Percentiles rank a stretch among this genome's conserved stretches.
Conservation (phyloP, 23 tunicate genomes). For the Halocynthia roretzi region DNA sequence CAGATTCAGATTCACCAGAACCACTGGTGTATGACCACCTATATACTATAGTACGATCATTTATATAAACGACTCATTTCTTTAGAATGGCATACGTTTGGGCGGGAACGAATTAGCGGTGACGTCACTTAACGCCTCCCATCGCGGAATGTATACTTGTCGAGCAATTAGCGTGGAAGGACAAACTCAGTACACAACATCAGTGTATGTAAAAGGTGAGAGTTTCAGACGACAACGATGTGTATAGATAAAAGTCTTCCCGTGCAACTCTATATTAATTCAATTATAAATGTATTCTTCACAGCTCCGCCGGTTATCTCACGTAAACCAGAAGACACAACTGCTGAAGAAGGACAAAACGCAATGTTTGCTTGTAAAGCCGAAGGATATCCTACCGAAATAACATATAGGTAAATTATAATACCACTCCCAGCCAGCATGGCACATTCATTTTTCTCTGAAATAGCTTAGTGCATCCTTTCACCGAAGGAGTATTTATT, state of each 20-base stretch:
- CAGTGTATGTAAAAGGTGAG: slow-evolving; percentile 47
- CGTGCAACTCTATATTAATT: neutral
- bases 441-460: neutral
- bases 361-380: slow-evolving; percentile 41
- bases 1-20: too few relatives aligned
- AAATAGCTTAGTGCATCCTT: too few relatives aligned
- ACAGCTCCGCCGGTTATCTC: slow-evolving; percentile 45
- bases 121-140: slow-evolving; percentile 19
- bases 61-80: neutral
- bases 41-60: neutral
- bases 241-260: neutral
- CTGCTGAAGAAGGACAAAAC: slow-evolving; percentile 31
- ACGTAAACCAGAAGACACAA: slow-evolving; percentile 16
- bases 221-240: neutral
- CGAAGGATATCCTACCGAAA: slow-evolving; percentile 37
- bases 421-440: neutral
- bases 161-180: slow-evolving; percentile 50
- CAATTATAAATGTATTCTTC: neutral
- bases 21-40: too few relatives aligned
- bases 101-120: slow-evolving; percentile 23
- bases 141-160: slow-evolving; percentile 57
- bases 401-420: slow-evolving; percentile 44
- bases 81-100: slow-evolving; percentile 30
- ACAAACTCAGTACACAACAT: slow-evolving; percentile 24
- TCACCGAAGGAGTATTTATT: too few relatives aligned